Base-by-base conservation (phyloP, 2,797 vertebrate genomes). In the Channallabes apus region DNA sequence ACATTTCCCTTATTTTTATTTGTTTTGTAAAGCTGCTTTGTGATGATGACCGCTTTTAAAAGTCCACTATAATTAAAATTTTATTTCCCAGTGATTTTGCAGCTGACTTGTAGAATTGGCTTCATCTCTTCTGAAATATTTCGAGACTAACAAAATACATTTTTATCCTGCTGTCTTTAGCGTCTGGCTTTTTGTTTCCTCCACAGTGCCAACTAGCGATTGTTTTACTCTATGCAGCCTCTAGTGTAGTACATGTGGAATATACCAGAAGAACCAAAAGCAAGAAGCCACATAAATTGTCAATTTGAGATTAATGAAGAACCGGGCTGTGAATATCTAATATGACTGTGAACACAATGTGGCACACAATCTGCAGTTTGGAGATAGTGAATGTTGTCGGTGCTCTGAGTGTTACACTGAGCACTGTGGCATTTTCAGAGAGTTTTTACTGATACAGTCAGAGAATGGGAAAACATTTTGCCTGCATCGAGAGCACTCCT, bases 251-350 rank as follows among this genome's bases (percentile, higher is more conserved):
- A 62, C 24, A 22, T 9, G 11, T 29, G 38, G 22, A 61, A 64
- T 61, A 38, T 41, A 35, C 35, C 17, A 9, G 35, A 79, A 17
- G 35, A 38, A n/a, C 22, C 62, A 24, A 41, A 79, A 79, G 59
- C 59, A 79, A 62, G 59, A 79, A 78, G 76, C 56, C 76, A n/a
- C 76, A 61, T 61, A 59, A 73, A 78, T 24, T 79, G 77, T 79
- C 77, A 41, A 62, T 79, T 62, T 79, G 59, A 64, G 77, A 79
- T 79, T 62, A 77, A 62, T 79, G 77, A 62, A 79, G 59, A 81
- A 54, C 8, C 62, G 20, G 27, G n/a, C 62, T 22, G 80, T 54
- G 80, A 81, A 54, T 68, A 68, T 81, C 62, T 65, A 81, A 80
- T 68, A 68, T 56, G 59, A 54, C 62, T 46, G 65, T 35, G 27